Percentiles rank a stretch among this genome's conserved stretches.
These are phyloP conservation scores for Cirrhinus molitorella DNA, from an alignment of 2,797 vertebrate species.

Conservation along the genomic window DNA sequence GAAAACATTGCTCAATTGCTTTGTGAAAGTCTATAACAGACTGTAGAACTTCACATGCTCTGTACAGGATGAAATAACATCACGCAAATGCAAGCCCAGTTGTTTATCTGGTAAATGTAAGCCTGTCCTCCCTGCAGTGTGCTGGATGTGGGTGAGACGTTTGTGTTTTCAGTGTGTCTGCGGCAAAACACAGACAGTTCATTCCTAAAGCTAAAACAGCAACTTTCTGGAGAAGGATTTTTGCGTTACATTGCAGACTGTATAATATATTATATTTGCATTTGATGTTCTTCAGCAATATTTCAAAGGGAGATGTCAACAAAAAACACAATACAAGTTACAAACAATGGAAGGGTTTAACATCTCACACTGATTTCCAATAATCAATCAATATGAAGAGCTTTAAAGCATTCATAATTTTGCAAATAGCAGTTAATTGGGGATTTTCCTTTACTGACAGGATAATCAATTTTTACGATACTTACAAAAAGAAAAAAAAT, in stretches of 20 bases:
- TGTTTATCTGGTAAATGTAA: neutral
- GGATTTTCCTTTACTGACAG: neutral
- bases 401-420: neutral
- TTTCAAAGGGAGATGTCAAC: neutral
- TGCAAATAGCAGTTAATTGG: neutral
- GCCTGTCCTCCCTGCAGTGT: neutral
- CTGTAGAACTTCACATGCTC: neutral
- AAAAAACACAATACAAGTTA: neutral
- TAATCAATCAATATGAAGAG: neutral
- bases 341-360: neutral
- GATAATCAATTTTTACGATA: neutral
- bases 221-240: neutral
- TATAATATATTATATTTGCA: too few relatives aligned
- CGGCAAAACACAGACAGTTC: conserved; percentile 15
- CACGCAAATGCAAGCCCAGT: neutral
- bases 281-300: neutral
- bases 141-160: neutral
- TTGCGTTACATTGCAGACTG: neutral
- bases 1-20: neutral
- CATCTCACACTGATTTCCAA: neutral
- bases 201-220: neutral
- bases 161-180: conserved; percentile 12
- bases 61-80: neutral
- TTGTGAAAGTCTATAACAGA: neutral
- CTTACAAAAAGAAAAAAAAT: neutral